phyloP scores from a whole-genome alignment of 2,113 vertebrate genomes.

The Trematocara macrostoma region DNA sequence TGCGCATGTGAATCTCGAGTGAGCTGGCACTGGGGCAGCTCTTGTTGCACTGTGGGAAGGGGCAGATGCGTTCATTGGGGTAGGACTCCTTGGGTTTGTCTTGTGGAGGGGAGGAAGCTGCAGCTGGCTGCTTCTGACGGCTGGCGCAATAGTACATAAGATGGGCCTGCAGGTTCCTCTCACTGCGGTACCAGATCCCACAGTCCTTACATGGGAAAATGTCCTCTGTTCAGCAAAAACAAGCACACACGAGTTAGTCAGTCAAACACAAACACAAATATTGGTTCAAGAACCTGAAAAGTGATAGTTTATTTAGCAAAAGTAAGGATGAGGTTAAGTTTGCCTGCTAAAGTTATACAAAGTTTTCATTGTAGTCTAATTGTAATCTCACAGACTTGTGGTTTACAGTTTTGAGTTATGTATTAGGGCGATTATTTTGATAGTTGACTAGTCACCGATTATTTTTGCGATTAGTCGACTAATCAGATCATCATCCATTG shows the following conservation, averaged over 20 bases:
- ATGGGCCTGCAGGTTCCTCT: conserved; percentile 95
- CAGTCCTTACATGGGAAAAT: conserved; percentile 97
- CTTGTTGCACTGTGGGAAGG: conserved; percentile 96
- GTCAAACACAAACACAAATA: neutral
- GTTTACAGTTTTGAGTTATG: neutral
- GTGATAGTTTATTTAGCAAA: neutral
- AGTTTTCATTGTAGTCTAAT: neutral
- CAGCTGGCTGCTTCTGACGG: conserved; percentile 77
- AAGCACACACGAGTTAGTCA: fast-evolving
- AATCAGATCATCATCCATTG: too few relatives aligned
- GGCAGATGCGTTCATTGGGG: conserved; percentile 91
- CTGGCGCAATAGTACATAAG: conserved; percentile 98
- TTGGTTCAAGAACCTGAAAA: neutral
- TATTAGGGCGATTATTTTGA: too few relatives aligned
- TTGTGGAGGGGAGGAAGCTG: conserved; percentile 70
- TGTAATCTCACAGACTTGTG: neutral
- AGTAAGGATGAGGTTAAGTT: neutral
- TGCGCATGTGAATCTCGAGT: conserved; percentile 97
- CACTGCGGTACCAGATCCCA: conserved; percentile 97
- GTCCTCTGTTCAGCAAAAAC: conserved; percentile 78
- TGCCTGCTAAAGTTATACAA: neutral
- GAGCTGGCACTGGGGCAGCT: conserved; percentile 98
- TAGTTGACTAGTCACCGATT: too few relatives aligned
- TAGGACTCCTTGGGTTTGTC: conserved; percentile 90
- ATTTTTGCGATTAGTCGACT: too few relatives aligned